These are phyloP conservation scores for Serripes groenlandicus DNA, from an alignment of 2,888 invertebrate species.

Conservation along the genomic window DNA sequence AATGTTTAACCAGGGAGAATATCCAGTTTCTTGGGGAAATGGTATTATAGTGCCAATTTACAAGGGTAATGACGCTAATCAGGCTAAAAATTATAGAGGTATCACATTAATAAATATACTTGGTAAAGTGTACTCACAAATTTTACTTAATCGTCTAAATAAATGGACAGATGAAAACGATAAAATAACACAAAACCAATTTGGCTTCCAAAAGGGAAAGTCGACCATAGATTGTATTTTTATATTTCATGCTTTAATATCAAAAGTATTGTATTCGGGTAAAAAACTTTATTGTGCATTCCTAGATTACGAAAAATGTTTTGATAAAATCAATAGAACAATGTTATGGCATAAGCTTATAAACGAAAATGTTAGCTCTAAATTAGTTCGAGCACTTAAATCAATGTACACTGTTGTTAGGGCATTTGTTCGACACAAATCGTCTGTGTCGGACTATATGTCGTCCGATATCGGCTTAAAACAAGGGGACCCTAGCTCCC, in stretches of 20 bases:
- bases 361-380: slow-evolving; percentile 1
- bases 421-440: neutral
- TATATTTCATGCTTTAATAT: slow-evolving; percentile 7
- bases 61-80: neutral
- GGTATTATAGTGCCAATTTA: slow-evolving; percentile 26
- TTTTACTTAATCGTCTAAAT: slow-evolving; percentile 16
- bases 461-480: slow-evolving; percentile 10
- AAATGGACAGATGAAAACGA: slow-evolving; percentile 1
- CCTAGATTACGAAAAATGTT: slow-evolving; percentile 13
- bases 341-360: neutral
- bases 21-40: slow-evolving; percentile 27
- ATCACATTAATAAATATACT: slow-evolving; percentile 13
- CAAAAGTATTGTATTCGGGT: neutral
- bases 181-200: neutral
- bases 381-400: slow-evolving; percentile 5
- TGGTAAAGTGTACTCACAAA: slow-evolving; percentile 27
- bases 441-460: neutral
- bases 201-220: slow-evolving; percentile 2
- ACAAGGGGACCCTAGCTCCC: slow-evolving; percentile 25
- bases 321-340: slow-evolving; percentile 12
- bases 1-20: neutral
- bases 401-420: slow-evolving; percentile 20
- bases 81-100: no score
- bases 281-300: slow-evolving; percentile 14
- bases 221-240: slow-evolving; percentile 5